phyloP scores from a whole-genome alignment of 2,113 vertebrate genomes.

The Onychostoma macrolepis region DNA sequence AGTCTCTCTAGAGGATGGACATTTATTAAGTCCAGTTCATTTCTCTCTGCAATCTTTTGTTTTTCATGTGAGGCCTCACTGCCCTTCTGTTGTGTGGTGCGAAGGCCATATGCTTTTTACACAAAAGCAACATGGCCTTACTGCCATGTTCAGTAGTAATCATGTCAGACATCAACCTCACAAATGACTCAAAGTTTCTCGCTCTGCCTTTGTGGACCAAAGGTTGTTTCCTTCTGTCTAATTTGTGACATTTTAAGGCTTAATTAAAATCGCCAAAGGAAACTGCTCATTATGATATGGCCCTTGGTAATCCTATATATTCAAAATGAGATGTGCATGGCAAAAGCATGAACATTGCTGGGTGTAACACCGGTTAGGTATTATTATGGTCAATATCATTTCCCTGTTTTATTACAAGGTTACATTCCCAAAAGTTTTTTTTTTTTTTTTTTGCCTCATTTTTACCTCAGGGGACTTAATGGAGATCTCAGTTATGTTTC shows the following conservation, averaged over 20 bases:
- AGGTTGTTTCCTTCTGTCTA: slow-evolving; percentile 55
- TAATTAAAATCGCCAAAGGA: slow-evolving; percentile 64
- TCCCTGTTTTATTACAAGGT: slow-evolving; percentile 50
- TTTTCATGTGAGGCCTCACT: neutral
- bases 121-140: neutral
- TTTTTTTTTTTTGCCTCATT: neutral
- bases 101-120: slow-evolving; percentile 15
- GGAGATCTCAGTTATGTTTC: neutral
- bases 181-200: slow-evolving; percentile 55
- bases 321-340: slow-evolving; percentile 57
- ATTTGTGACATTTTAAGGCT: slow-evolving; percentile 66
- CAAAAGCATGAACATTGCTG: slow-evolving; percentile 17
- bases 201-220: slow-evolving; percentile 51
- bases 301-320: slow-evolving; percentile 63
- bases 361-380: slow-evolving; percentile 52
- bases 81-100: neutral
- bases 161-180: slow-evolving; percentile 58
- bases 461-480: neutral
- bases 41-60: neutral
- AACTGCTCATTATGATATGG: slow-evolving; percentile 67
- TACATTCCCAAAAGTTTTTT: slow-evolving; percentile 14
- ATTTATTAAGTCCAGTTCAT: neutral
- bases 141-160: slow-evolving; percentile 46
- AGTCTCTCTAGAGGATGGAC: neutral
- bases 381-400: slow-evolving; percentile 62